These are phyloP conservation scores for Acanthiza pusilla DNA, from an alignment of 2,797 vertebrate genomes.

Conservation along the genomic window DNA sequence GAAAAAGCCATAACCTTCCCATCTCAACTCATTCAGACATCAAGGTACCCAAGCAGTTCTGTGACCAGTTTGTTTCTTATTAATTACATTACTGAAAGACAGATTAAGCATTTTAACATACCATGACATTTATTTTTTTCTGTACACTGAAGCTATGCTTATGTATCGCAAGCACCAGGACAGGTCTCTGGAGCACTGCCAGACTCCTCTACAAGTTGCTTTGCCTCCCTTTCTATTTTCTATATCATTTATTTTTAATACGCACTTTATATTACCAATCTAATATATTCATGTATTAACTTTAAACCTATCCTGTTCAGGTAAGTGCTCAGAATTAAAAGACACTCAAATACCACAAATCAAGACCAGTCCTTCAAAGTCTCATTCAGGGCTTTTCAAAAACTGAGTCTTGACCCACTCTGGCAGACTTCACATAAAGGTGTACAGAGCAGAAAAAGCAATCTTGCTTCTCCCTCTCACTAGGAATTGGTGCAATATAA, in stretches of 20 bases:
- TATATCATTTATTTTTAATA: not conserved
- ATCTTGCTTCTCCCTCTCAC: not conserved
- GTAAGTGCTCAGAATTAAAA: not conserved
- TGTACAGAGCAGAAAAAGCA: not conserved
- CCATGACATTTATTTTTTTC: not conserved
- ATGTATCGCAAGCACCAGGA: not conserved
- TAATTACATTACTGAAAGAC: not conserved
- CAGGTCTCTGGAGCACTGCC: not conserved
- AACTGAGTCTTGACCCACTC: not conserved
- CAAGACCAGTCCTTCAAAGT: not conserved
- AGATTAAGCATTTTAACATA: not conserved
- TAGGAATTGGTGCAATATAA: not conserved
- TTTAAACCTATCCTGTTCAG: not conserved
- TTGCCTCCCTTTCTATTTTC: not conserved
- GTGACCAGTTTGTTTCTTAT: not conserved
- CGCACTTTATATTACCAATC: not conserved
- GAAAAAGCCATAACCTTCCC: not conserved
- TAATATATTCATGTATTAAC: not conserved
- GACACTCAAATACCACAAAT: not conserved
- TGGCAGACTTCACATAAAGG: not conserved
- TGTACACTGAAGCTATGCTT: not conserved
- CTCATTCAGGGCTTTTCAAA: not conserved
- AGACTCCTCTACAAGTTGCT: not conserved
- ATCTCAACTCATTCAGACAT: not conserved
- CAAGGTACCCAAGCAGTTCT: not conserved